Base-by-base conservation (phyloP, 2,113 vertebrate species). In the Petaurus breviceps region DNA sequence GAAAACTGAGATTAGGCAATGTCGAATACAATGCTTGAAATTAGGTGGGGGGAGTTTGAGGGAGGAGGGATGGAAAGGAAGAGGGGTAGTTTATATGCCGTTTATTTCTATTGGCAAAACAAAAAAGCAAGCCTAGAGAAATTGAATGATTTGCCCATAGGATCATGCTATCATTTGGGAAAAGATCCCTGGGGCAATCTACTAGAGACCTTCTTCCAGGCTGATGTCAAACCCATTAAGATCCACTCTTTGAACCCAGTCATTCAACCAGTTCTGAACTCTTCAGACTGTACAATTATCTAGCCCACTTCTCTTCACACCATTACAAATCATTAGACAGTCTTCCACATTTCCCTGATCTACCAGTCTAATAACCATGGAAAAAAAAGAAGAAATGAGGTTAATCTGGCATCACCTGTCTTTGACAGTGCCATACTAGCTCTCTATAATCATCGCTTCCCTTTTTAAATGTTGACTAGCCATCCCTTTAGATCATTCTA, bases 21-120 rank as follows among this genome's bases (percentile, higher is more conserved):
- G 49, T 93, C 95, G 31, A 90, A 94, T 93, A 94, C 16, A 96
- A 93, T 95, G 61, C 90, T 50, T 61, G 57, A 95, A 90, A 90
- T 95, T 31, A 94, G 19, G 0, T 28, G 50, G 4, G 7, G 47
- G 16, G 9, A 23, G 51, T 51, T 49, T 49, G 37, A 11, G 31
- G 28, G 28, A 9, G 8, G 55, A 25, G 16, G 26, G 8, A 3
- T 8, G 7, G 61, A 19, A n/a, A 84, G 68, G n/a, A 84, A 84
- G 7, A 43, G 19, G 6, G n/a, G 68, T 23, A 1, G 37, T 68
- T 68, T 68, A 28, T 37, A 37, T 68, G 28, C 61, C 61, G 37
- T 37, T 68, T 68, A 22, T 23, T 84, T 22, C 68, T 22, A 84
- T 43, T 43, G 68, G 7, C 19, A 84, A 84, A 43, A 43, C 43